A percentile compares a stretch with the other conserved stretches of the same genome.
Conservation (phyloP, 2,797 vertebrate genomes). For the Enteromius fasciolatus region DNA sequence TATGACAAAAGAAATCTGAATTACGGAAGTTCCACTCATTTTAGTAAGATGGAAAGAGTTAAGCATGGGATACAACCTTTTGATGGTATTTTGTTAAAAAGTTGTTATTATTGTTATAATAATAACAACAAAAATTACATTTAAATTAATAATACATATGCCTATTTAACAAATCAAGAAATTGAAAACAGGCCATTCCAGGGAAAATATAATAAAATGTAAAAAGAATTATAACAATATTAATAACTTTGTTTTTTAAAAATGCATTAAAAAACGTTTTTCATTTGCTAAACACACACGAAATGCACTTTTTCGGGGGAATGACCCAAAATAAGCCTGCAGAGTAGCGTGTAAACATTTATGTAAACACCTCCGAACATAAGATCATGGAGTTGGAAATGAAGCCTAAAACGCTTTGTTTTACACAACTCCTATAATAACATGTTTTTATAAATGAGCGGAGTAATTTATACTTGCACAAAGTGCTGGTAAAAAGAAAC, state of each 20-base stretch:
- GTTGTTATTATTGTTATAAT: too few relatives aligned
- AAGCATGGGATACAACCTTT: neutral
- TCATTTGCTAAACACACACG: neutral
- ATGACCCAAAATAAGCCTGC: neutral
- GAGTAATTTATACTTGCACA: neutral
- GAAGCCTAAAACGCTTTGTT: neutral
- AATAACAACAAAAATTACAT: neutral
- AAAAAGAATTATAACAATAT: neutral
- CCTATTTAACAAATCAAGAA: neutral
- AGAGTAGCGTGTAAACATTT: slow-evolving; percentile 32
- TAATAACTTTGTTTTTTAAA: neutral
- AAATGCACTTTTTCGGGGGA: neutral
- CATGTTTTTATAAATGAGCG: neutral
- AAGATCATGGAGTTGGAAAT: neutral
- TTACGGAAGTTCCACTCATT: neutral
- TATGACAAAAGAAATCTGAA: neutral
- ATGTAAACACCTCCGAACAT: slow-evolving; percentile 24
- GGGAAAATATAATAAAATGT: neutral
- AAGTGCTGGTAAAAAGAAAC: slow-evolving; percentile 16
- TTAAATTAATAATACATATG: neutral
- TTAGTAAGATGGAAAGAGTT: neutral
- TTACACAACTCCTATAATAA: neutral
- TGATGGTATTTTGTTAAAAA: neutral
- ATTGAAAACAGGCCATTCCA: neutral
- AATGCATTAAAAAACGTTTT: neutral